These are phyloP conservation scores for Aplocera efformata DNA, from an alignment of 2,888 invertebrate genomes.

Conservation along the genomic window DNA sequence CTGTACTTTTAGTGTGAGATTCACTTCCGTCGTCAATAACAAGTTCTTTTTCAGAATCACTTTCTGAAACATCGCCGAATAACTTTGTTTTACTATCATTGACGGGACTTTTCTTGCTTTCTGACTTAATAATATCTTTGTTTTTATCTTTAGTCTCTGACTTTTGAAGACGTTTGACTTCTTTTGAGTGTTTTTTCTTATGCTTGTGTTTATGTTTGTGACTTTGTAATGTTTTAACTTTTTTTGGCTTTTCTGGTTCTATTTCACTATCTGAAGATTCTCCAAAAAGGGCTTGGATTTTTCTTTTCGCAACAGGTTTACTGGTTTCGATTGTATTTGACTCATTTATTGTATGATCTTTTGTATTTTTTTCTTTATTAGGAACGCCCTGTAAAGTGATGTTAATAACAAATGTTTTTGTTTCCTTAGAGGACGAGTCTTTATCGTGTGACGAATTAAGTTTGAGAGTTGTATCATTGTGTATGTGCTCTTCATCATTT, in stretches of 20 bases:
- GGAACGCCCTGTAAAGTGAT: constrained; percentile 67
- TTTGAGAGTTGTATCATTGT: constrained; percentile 51
- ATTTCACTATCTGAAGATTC: constrained; percentile 71
- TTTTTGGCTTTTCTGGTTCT: constrained; percentile 43
- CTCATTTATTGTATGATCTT: constrained; percentile 18
- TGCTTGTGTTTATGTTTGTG: constrained; percentile 31
- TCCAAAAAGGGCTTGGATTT: constrained; percentile 75
- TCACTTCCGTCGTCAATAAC: constrained; percentile 49
- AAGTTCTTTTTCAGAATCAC: constrained; percentile 55
- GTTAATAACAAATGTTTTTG: constrained; percentile 57
- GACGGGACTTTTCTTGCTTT: constrained; percentile 9
- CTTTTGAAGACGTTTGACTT: constrained; percentile 27
- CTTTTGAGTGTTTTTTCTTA: constrained; percentile 19
- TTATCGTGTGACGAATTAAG: constrained; percentile 29
- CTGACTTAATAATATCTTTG: constrained; percentile 7
- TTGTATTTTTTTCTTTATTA: constrained; percentile 28
- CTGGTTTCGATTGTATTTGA: constrained; percentile 38
- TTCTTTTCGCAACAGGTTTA: constrained; percentile 58
- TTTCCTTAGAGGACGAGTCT: constrained; percentile 18
- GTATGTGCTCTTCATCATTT: constrained; percentile 27
- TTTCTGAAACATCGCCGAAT: constrained; percentile 36
- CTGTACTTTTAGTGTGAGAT: constrained; percentile 27
- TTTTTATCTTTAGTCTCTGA: constrained; percentile 19
- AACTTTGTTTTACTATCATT: constrained; percentile 21
- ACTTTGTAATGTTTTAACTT: constrained; percentile 37